Evolutionary conservation across 2,797 vertebrate genomes (phyloP), one percentile per base, ranked within the genome.

Genomic region (Schizopygopsis malacanthus): DNA sequence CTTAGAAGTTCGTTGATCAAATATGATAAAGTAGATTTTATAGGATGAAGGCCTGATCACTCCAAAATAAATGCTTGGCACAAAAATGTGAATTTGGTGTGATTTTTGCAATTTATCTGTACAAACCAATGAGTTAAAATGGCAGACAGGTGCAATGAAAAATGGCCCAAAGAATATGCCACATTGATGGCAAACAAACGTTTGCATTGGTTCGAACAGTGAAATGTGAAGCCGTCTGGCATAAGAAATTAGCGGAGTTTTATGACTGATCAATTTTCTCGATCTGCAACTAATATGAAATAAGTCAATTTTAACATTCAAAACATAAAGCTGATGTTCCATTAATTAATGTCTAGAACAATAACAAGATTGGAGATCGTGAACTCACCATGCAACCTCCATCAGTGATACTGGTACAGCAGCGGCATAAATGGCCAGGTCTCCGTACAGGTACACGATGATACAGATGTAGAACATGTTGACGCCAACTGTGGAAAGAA

Each of bases 381-480:
- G 39, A 45, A 95, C 97, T 97, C 89, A 99, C 98, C 98, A 99
- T 86, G 97, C 96, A 6, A 99, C 97, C 87, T 99, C 97, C 96
- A 98, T 98, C 45, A 99, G 96, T 0, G 98, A 99, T 79, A 98
- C 95, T 0, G 98, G 98, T 47, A 99, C 98, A 0, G 98, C 98
- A 0, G 98, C 97, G 0, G 98, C 98, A 0, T 99, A 99, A 94
- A 99, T 99, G 80, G 98, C 98, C 93, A 99, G 92, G 92, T 99
- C 98, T 84, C 98, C 98, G 0, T 99, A 99, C 90, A 99, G 96
- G 91, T 99, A 99, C 84, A 98, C 91, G 4, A 99, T 99, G 91
- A 99, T 96, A 95, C 98, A 99, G 95, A 99, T 96, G 93, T 99
- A 99, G 95, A 99, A 99, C 94, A 99, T 95, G 91, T 99, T 99